Conservation (phyloP, 2,888 invertebrate species). For the Morpho helenor region DNA sequence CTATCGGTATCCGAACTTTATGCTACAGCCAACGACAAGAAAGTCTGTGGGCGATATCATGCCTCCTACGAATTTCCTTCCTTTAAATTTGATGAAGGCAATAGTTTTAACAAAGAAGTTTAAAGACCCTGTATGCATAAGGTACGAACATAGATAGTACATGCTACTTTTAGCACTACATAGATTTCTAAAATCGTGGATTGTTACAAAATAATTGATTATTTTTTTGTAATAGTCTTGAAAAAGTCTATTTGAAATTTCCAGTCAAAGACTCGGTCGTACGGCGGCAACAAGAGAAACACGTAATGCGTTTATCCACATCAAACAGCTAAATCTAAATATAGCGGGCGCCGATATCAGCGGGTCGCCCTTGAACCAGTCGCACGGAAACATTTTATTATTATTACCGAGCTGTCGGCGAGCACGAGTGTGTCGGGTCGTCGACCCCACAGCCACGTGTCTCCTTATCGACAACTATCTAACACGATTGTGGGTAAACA, state of each 20-base stretch:
- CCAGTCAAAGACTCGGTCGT: constrained; percentile 8
- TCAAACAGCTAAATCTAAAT: constrained; percentile 77
- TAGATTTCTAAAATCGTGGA: too few species aligned
- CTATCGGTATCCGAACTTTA: too few species aligned
- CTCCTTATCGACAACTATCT: constrained; percentile 80
- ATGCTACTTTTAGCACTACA: too few species aligned
- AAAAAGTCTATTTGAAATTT: background rate
- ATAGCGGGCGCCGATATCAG: constrained; percentile 79
- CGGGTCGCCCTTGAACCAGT: constrained; percentile 79
- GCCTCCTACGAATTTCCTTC: too few species aligned
- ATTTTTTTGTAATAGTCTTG: too few species aligned
- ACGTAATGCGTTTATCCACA: constrained; percentile 60
- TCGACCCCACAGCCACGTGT: constrained; percentile 77
- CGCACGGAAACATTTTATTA: constrained; percentile 80
- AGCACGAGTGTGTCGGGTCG: constrained; percentile 76
- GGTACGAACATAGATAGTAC: too few species aligned
- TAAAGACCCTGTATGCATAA: too few species aligned
- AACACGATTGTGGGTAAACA: constrained; percentile 79
- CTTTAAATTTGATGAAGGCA: too few species aligned
- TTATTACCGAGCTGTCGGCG: constrained; percentile 79
- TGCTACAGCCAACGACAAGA: too few species aligned
- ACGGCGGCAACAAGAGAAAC: constrained; percentile 33
- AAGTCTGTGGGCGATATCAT: too few species aligned
- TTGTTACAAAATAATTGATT: too few species aligned
- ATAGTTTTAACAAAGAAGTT: too few species aligned